Evolutionary conservation across 2,888 invertebrate species (phyloP).

Genomic region (Morpho helenor): DNA sequence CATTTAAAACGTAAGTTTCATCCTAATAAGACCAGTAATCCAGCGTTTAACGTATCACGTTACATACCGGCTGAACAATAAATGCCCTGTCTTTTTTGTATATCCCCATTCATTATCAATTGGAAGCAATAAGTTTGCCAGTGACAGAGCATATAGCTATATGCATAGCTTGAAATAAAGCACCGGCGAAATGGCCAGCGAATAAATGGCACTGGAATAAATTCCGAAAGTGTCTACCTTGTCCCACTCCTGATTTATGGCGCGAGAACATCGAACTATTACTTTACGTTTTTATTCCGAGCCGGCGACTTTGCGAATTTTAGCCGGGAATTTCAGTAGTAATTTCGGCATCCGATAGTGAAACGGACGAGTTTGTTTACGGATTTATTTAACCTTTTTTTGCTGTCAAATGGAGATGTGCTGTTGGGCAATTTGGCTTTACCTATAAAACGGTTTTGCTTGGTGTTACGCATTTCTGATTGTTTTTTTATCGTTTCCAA

Average conservation of each 20-base stretch:
- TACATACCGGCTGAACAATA: slow-evolving; percentile 27
- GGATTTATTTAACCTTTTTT: slow-evolving; percentile 14
- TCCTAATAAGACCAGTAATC: no score
- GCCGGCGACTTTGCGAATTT: slow-evolving; percentile 50
- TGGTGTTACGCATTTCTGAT: no score
- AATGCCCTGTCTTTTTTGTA: slow-evolving; percentile 26
- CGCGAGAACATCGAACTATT: slow-evolving; percentile 64
- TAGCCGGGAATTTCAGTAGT: slow-evolving; percentile 45
- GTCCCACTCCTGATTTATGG: slow-evolving; percentile 66
- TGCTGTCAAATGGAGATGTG: slow-evolving; percentile 13
- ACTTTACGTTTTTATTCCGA: slow-evolving; percentile 61
- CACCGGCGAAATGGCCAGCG: slow-evolving; percentile 39
- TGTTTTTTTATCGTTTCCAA: no score
- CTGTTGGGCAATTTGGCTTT: not conserved
- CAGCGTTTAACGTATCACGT: slow-evolving; percentile 8
- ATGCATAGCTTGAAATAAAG: slow-evolving; percentile 36
- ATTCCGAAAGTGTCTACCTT: slow-evolving; percentile 63
- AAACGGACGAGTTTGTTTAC: slow-evolving; percentile 25
- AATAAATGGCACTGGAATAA: slow-evolving; percentile 59
- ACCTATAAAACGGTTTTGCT: no score
- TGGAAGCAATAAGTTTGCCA: slow-evolving; percentile 35
- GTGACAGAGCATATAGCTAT: slow-evolving; percentile 32
- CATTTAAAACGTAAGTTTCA: no score
- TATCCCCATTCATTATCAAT: slow-evolving; percentile 32
- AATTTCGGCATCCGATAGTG: slow-evolving; percentile 42